Conservation (phyloP, 2,797 vertebrate species). For the Cirrhinus mrigala region DNA sequence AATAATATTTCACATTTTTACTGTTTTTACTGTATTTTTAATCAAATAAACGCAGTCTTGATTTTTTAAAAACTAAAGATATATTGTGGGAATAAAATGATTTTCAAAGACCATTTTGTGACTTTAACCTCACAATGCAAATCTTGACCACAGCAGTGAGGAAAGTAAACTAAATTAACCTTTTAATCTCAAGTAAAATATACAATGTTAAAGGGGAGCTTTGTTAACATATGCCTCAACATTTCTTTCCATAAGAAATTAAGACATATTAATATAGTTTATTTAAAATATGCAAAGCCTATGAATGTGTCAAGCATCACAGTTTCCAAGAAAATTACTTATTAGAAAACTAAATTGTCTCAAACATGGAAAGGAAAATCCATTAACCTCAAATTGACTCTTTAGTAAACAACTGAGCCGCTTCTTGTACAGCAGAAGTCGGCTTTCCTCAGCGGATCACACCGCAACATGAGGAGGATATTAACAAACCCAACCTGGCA, state of each 20-base stretch:
- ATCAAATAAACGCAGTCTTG: not conserved
- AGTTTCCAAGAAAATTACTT: constrained; percentile 37
- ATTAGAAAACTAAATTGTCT: constrained; percentile 42
- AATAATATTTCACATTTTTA: not conserved
- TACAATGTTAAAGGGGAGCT: not conserved
- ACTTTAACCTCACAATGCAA: constrained; percentile 3
- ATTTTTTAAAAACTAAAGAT: not conserved
- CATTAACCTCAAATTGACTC: constrained; percentile 49
- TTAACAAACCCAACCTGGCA: constrained; percentile 45
- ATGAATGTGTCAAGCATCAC: constrained; percentile 4
- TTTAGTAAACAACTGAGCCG: constrained; percentile 42
- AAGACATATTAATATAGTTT: not conserved
- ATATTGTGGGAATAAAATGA: not conserved
- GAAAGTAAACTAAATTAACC: not conserved
- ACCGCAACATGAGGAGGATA: constrained; percentile 25
- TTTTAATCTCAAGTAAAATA: not conserved
- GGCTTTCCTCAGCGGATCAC: constrained; percentile 24
- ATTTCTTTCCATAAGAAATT: not conserved
- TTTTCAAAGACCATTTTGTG: not conserved
- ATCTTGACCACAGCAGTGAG: not conserved
- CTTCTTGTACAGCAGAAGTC: constrained; percentile 20
- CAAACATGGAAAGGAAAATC: constrained; percentile 39
- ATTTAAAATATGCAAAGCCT: constrained; percentile 19
- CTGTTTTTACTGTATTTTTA: not conserved
- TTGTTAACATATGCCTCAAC: not conserved